Evolutionary conservation across 2,888 invertebrate species (phyloP).

Genomic region (Allacma fusca): DNA sequence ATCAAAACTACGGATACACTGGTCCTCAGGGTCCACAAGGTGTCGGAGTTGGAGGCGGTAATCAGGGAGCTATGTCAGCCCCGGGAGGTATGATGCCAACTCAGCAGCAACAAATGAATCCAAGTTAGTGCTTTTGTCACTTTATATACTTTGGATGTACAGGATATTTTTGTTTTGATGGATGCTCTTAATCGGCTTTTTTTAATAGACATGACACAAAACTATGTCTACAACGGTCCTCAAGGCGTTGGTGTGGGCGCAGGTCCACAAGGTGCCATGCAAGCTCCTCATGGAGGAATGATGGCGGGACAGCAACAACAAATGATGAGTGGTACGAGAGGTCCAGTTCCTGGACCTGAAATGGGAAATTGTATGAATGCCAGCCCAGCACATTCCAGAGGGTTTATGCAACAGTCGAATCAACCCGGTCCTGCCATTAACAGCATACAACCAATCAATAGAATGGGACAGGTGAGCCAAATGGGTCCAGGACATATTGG

Average conservation of each 20-base stretch:
- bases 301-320: slow-evolving; percentile 63
- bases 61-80: slow-evolving; percentile 44
- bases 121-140: background rate
- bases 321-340: slow-evolving; percentile 72
- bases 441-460: slow-evolving; percentile 14
- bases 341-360: slow-evolving; percentile 55
- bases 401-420: slow-evolving; percentile 49
- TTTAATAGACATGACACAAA: slow-evolving; percentile 5
- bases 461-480: slow-evolving; percentile 21
- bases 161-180: no score
- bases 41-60: slow-evolving; percentile 30
- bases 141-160: background rate
- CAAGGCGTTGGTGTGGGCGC: background rate
- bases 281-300: slow-evolving; percentile 48
- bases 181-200: no score
- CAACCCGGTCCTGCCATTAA: slow-evolving; percentile 44
- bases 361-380: slow-evolving; percentile 49
- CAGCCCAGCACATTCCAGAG: slow-evolving; percentile 43
- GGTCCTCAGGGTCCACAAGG: slow-evolving; percentile 50
- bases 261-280: slow-evolving; percentile 17
- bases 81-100: slow-evolving; percentile 22
- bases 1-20: slow-evolving; percentile 70
- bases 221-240: background rate
- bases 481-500: slow-evolving; percentile 45
- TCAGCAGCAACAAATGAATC: slow-evolving; percentile 67